Percentiles rank a stretch among this genome's conserved stretches.
Evolutionary conservation across 2,113 vertebrate genomes (phyloP).

Genomic region (Anoplopoma fimbria): DNA sequence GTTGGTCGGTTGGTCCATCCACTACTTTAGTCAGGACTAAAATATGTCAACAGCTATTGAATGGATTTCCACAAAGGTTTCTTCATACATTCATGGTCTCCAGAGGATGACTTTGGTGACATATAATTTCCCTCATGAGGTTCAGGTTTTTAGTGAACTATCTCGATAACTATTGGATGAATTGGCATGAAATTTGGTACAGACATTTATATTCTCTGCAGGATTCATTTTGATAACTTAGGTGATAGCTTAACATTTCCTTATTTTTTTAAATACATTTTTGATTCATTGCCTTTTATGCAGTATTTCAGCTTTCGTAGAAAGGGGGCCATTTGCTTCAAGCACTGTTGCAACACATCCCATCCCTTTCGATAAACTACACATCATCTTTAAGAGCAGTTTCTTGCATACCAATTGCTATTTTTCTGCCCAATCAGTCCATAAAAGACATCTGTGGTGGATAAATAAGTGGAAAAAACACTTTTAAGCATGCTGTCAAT

Average conservation of each 20-base stretch:
- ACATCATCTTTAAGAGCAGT: conserved; percentile 15
- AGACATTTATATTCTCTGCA: neutral
- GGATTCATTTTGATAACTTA: neutral
- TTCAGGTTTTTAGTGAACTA: neutral
- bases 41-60: neutral
- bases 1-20: neutral
- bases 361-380: neutral
- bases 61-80: neutral
- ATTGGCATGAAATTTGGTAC: neutral
- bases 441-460: conserved; percentile 26
- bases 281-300: neutral
- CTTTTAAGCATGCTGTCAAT: conserved; percentile 13
- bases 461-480: neutral
- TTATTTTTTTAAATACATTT: neutral
- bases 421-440: neutral
- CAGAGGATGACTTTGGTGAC: neutral
- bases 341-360: neutral
- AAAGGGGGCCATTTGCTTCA: neutral
- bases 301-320: neutral
- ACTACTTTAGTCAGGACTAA: neutral
- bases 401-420: neutral
- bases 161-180: neutral
- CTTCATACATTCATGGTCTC: neutral
- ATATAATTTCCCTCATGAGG: neutral
- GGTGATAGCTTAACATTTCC: neutral